phyloP scores from a whole-genome alignment of 2,113 vertebrate genomes.

The Corythornis cristatus region DNA sequence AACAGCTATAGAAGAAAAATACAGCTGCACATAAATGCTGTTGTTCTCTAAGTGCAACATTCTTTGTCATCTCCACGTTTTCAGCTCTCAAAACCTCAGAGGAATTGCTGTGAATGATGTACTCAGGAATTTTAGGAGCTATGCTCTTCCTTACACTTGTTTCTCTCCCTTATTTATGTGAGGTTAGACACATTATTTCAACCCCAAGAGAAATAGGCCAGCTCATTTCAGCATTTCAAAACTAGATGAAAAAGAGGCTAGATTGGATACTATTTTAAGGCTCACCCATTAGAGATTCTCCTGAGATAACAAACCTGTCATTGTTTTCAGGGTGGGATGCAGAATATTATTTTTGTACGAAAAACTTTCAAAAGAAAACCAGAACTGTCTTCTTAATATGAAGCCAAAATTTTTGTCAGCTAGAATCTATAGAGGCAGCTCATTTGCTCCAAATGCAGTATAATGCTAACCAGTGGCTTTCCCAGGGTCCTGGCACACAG shows the following conservation, averaged over 20 bases:
- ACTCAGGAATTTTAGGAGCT: not conserved
- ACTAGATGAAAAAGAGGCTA: not conserved
- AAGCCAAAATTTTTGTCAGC: not conserved
- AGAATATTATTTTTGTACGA: not conserved
- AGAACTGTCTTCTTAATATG: not conserved
- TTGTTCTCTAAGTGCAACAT: not conserved
- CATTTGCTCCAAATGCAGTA: not conserved
- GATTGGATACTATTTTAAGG: not conserved
- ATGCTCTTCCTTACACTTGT: not conserved
- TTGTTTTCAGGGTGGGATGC: not conserved
- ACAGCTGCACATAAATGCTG: not conserved
- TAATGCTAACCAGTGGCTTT: accelerated
- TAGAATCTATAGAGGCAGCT: not conserved
- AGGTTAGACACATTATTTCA: not conserved
- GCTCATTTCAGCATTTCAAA: slow-evolving; percentile 9
- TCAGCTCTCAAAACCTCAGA: not conserved
- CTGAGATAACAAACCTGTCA: not conserved
- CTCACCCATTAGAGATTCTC: not conserved
- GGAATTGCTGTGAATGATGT: slow-evolving; percentile 7
- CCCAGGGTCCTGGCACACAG: not conserved
- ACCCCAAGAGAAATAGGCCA: not conserved
- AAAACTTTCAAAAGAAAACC: not conserved
- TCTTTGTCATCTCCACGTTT: not conserved
- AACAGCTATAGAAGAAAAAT: not conserved
- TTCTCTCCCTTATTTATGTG: not conserved